These are phyloP conservation scores for Florisuga fusca DNA, from an alignment of 2,797 vertebrate species.

Conservation along the genomic window DNA sequence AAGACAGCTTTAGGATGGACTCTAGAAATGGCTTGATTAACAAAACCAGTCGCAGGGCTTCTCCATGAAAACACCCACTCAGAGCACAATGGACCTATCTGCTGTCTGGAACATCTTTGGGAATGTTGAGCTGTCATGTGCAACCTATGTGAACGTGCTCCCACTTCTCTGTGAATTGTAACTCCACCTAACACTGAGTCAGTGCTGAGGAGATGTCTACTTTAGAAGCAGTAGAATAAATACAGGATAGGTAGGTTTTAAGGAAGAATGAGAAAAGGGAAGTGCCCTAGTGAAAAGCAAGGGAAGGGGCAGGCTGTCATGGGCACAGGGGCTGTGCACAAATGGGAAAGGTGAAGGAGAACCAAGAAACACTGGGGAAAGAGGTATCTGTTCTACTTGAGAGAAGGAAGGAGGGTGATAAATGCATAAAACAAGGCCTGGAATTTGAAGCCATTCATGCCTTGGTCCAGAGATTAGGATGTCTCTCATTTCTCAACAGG, in stretches of 20 bases:
- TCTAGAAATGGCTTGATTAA: background rate
- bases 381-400: background rate
- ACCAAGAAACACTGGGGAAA: background rate
- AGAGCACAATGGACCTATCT: background rate
- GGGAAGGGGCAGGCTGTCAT: background rate
- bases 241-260: background rate
- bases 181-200: background rate
- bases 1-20: background rate
- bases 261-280: background rate
- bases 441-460: background rate
- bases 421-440: background rate
- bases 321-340: background rate
- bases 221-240: background rate
- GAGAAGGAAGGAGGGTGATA: background rate
- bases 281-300: background rate
- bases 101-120: background rate
- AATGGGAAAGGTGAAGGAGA: background rate
- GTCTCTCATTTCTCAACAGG: constrained; percentile 61
- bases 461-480: background rate
- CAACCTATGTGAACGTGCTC: accelerated
- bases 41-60: background rate
- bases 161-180: background rate
- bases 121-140: background rate
- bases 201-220: background rate
- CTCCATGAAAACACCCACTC: background rate